Evolutionary conservation across 2,113 vertebrate species (phyloP).

Genomic region (Antechinus flavipes): DNA sequence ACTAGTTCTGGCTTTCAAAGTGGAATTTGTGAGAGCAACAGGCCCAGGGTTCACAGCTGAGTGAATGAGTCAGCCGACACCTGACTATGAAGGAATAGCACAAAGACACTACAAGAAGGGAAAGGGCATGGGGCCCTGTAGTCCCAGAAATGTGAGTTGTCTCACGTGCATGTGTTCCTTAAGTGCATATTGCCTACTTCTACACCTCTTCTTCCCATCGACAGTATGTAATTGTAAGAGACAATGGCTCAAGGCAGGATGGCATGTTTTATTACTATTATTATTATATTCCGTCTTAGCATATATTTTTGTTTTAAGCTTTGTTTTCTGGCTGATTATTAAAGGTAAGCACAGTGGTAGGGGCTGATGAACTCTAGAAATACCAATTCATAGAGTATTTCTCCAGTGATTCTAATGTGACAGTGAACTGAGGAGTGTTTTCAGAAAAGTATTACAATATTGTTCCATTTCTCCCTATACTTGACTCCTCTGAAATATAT

Average conservation of each 20-base stretch:
- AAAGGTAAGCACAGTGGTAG: not conserved
- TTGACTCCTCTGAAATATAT: not conserved
- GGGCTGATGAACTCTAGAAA: not conserved
- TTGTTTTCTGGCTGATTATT: not conserved
- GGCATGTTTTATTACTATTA: not conserved
- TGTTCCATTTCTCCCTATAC: not conserved
- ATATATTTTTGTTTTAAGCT: not conserved
- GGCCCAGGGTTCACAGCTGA: not conserved
- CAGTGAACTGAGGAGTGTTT: not conserved
- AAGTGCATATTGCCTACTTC: not conserved
- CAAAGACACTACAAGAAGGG: not conserved
- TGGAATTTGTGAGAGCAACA: not conserved
- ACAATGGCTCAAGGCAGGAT: not conserved
- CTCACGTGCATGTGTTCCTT: not conserved
- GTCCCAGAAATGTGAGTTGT: not conserved
- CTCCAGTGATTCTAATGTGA: not conserved
- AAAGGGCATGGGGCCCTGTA: not conserved
- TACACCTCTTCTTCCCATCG: not conserved
- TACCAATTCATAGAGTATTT: not conserved
- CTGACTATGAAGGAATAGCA: not conserved
- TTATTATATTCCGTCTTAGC: not conserved
- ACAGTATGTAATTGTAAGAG: not conserved
- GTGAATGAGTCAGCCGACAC: not conserved
- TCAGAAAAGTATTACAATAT: not conserved
- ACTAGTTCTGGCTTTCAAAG: not conserved